Percentiles rank a stretch among this genome's conserved stretches.
Conservation (phyloP, 1,140 invertebrate genomes). For the Lysiphlebus fabarum region DNA sequence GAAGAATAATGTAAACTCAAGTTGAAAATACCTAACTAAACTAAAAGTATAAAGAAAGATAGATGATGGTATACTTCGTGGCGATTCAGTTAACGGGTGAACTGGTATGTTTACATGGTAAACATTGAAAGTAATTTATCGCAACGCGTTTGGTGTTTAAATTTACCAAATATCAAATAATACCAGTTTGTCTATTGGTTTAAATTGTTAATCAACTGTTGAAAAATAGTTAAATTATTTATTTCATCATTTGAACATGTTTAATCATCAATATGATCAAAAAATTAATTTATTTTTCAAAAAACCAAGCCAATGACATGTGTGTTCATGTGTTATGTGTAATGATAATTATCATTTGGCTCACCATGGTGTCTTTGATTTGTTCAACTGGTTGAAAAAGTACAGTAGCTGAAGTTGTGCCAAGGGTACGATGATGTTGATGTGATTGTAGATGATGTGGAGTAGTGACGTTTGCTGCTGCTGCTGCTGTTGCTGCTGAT, state of each 20-base stretch:
- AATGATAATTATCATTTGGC: constrained; percentile 17
- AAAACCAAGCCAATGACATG: no score
- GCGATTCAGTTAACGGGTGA: constrained; percentile 20
- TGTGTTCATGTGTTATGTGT: no score
- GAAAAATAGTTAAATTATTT: background rate
- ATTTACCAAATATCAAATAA: constrained; percentile 12
- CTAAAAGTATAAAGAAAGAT: background rate
- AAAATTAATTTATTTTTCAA: no score
- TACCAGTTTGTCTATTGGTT: no score
- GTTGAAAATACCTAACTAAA: no score
- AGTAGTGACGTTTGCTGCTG: constrained; percentile 26
- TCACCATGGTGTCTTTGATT: constrained; percentile 55
- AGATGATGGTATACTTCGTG: constrained; percentile 14
- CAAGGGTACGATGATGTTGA: constrained; percentile 39
- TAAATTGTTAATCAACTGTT: no score
- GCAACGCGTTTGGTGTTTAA: constrained; percentile 22
- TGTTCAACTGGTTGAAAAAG: constrained; percentile 51
- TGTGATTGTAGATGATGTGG: constrained; percentile 37
- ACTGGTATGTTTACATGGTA: constrained; percentile 37
- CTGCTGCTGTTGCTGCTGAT: constrained; percentile 36
- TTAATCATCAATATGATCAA: no score
- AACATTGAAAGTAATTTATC: constrained; percentile 40
- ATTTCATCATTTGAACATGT: no score
- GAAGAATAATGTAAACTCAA: no score
- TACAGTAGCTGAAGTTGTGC: constrained; percentile 42